These are phyloP conservation scores for Pyrrhosoma nymphula DNA, from an alignment of 2,888 invertebrate species.

Conservation along the genomic window DNA sequence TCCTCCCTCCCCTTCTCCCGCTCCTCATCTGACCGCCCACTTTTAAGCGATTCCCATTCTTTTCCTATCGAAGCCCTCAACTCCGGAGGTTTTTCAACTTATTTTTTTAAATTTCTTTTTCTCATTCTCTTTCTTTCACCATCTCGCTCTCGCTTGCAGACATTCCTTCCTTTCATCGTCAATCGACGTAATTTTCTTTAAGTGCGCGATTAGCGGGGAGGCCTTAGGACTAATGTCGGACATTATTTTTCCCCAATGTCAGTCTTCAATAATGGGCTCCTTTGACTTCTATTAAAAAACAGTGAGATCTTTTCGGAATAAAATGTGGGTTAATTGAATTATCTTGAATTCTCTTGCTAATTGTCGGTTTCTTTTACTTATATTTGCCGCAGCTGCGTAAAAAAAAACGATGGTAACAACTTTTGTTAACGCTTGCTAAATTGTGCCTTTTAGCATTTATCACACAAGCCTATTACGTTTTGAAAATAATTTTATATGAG, in stretches of 20 bases:
- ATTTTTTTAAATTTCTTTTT: too few species aligned
- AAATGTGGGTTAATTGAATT: background rate
- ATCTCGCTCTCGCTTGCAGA: background rate
- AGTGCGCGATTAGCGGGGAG: background rate
- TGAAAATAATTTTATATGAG: too few species aligned
- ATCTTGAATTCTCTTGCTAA: background rate
- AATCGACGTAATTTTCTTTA: conserved; percentile 13
- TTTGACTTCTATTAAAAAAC: background rate
- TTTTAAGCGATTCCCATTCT: background rate
- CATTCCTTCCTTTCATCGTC: conserved; percentile 4
- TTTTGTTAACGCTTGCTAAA: too few species aligned
- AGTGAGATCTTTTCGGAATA: background rate
- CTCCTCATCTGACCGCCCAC: background rate
- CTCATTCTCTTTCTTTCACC: background rate
- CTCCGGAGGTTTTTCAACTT: background rate
- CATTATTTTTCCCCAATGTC: background rate
- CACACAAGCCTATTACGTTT: too few species aligned
- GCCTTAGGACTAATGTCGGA: background rate
- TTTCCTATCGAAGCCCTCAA: background rate
- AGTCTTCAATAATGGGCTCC: background rate
- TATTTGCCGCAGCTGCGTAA: too few species aligned
- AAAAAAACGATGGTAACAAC: too few species aligned
- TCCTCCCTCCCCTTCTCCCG: background rate
- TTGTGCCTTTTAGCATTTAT: too few species aligned
- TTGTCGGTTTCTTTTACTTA: background rate